Base-by-base conservation (phyloP, 2,888 invertebrate species). In the Tetragnatha montana region DNA sequence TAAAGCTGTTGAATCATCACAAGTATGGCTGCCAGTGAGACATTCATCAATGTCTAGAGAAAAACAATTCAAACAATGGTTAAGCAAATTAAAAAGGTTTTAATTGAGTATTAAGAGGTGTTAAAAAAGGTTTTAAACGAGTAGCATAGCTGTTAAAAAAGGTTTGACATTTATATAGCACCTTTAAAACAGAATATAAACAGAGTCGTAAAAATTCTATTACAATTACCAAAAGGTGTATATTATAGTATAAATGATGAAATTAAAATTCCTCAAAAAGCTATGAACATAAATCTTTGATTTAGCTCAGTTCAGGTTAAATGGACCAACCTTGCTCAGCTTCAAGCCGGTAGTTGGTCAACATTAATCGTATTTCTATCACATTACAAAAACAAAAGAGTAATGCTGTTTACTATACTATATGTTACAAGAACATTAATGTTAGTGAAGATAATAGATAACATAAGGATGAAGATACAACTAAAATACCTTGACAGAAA, bases 31-130 rank as follows among this genome's bases (percentile, higher is more conserved):
- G 91, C 95, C 95, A 92, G 96, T 96, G 92, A 95, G 94, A 93
- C 98, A 97, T 94, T 97, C 97, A 94, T 97, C 96, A 87, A 97
- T 95, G 94, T 97, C 97, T 96, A 93, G 21, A 94, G 74, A 35
- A 35, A 35, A 35, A 35, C 35, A 35, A 35, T 35, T 35, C 35
- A 35, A 35, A 35, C 35, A 35, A 35, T 35, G 35, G 35, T 35
- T 60, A 14, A 6, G 10, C 22, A 69, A 14, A 79, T 51, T 79
- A 10, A 79, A 51, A 68, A 47, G 22, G 14, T 21, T 49, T 17
- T 4, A 50, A 76, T 50, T 73, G 73, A 73, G 50, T 21, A n/a
- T n/a, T n/a, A n/a, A 81, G n/a, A 6, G 21, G 6, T 51, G 8
- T 51, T n/a, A 8, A 21, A 12, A 68, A 68, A 68, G n/a, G 14